A percentile compares a stretch with the other conserved stretches of the same genome.
Evolutionary conservation across 2,113 vertebrate species (phyloP).

Genomic region (Micronycteris hirsuta): DNA sequence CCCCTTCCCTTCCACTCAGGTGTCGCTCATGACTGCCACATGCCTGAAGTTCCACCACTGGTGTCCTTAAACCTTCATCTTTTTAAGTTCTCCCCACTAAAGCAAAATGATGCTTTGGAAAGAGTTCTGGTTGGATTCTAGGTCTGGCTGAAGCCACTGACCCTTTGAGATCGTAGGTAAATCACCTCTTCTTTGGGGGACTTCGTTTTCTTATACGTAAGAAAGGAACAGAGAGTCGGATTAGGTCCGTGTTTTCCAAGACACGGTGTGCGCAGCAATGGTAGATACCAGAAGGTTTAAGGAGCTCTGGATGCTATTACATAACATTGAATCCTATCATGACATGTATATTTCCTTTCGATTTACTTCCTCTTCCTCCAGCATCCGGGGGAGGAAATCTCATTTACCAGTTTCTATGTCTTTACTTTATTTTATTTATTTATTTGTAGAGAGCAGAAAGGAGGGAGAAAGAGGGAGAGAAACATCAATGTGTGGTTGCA

Average conservation of each 20-base stretch:
- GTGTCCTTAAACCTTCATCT: not conserved
- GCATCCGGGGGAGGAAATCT: not conserved
- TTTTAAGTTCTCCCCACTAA: not conserved
- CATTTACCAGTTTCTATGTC: not conserved
- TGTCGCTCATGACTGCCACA: not conserved
- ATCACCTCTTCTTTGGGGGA: not conserved
- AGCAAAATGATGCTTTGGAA: not conserved
- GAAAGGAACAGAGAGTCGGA: not conserved
- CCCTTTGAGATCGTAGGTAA: not conserved
- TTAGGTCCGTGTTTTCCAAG: not conserved
- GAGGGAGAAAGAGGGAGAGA: too few relatives aligned
- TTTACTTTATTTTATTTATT: not conserved
- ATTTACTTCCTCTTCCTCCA: not conserved
- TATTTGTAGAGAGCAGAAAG: too few relatives aligned
- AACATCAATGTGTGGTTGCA: too few relatives aligned
- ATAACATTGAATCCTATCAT: not conserved
- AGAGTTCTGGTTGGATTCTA: not conserved
- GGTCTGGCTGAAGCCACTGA: not conserved
- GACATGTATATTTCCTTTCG: rapidly evolving
- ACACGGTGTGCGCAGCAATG: too few relatives aligned
- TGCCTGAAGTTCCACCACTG: not conserved
- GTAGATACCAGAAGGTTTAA: not conserved
- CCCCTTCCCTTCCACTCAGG: not conserved
- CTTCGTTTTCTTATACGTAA: not conserved
- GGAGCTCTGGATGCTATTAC: not conserved